These are phyloP conservation scores for Endomychus coccineus DNA, from an alignment of 2,888 invertebrate genomes.

Conservation along the genomic window DNA sequence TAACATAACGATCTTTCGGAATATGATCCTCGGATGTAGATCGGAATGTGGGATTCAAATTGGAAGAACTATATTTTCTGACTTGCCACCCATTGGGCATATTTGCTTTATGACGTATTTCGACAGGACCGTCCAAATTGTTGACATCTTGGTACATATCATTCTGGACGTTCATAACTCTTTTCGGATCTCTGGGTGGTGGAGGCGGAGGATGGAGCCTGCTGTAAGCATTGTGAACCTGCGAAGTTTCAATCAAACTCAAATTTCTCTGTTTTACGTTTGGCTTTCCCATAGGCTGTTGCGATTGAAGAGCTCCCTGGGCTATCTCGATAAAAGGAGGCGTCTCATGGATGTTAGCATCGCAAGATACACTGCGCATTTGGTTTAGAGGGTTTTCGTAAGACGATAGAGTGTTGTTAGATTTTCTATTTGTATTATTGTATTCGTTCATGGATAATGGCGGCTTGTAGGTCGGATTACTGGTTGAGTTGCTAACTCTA, in stretches of 20 bases:
- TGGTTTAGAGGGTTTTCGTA: conserved; percentile 25
- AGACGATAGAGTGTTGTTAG: conserved; percentile 10
- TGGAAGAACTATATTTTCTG: conserved; percentile 34
- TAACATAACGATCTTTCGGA: conserved; percentile 28
- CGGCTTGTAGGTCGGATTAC: conserved; percentile 34
- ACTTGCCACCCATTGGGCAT: conserved; percentile 36
- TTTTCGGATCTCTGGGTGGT: conserved; percentile 69
- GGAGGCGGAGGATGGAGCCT: conserved; percentile 61
- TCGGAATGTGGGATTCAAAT: conserved; percentile 32
- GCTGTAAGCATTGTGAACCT: conserved; percentile 19
- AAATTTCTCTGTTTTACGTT: conserved; percentile 30
- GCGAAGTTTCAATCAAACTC: conserved; percentile 31
- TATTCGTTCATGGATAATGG: conserved; percentile 36
- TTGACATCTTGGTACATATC: conserved; percentile 48
- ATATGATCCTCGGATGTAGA: conserved; percentile 42
- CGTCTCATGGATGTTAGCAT: conserved; percentile 38
- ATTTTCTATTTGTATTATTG: conserved; percentile 25
- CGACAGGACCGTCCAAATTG: conserved; percentile 23
- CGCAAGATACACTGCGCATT: conserved; percentile 39
- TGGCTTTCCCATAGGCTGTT: conserved; percentile 35
- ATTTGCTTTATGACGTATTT: conserved; percentile 18
- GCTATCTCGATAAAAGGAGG: conserved; percentile 32
- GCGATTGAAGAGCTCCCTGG: conserved; percentile 27
- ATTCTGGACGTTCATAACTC: conserved; percentile 29
- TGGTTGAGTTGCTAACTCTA: conserved; percentile 34